phyloP scores from a whole-genome alignment of 2,113 vertebrate species.

The Alethe diademata region DNA sequence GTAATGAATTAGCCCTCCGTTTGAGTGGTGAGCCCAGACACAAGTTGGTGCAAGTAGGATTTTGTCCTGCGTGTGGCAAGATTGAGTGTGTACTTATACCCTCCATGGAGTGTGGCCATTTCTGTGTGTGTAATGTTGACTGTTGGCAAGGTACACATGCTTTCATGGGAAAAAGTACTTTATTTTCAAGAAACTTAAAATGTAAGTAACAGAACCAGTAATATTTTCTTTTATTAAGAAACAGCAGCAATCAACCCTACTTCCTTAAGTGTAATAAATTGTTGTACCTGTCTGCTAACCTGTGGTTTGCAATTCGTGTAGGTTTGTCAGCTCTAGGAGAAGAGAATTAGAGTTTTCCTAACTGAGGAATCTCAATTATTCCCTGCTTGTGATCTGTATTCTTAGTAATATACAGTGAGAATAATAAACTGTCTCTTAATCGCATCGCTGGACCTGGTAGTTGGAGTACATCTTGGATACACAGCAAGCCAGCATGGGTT shows the following conservation, averaged over 20 bases:
- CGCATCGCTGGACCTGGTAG: neutral
- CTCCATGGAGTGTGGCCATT: neutral
- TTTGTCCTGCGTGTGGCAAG: conserved; percentile 55
- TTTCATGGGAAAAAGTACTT: neutral
- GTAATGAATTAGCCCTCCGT: no score
- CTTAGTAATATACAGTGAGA: neutral
- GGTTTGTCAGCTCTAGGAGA: neutral
- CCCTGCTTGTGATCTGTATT: neutral
- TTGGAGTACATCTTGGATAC: neutral
- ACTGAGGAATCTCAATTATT: neutral
- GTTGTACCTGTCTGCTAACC: neutral
- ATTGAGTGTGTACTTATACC: neutral
- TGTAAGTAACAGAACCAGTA: neutral
- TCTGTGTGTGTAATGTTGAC: neutral
- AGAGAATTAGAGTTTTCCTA: neutral
- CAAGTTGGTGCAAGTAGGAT: neutral
- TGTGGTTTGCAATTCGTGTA: neutral
- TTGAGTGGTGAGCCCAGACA: no score
- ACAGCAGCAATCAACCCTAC: neutral
- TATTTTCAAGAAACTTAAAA: neutral
- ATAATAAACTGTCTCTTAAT: neutral
- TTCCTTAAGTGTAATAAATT: neutral
- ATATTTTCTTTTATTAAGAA: neutral
- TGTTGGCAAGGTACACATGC: neutral
- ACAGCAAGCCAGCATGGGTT: neutral